Evolutionary conservation across 2,888 invertebrate species (phyloP), one percentile per base, ranked within the genome.

Genomic region (Ophioninae sp.): DNA sequence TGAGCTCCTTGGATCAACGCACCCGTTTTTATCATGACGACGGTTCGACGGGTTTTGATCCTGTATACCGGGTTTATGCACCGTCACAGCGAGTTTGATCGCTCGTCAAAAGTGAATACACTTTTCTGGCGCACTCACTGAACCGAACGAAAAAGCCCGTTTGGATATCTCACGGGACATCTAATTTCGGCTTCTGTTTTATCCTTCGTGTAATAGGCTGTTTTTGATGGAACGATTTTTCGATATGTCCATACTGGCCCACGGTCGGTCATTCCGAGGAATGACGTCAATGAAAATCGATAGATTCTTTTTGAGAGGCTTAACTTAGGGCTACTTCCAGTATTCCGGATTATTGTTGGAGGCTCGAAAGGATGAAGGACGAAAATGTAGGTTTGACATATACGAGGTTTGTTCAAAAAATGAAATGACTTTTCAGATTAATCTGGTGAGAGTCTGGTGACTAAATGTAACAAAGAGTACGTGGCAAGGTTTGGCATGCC

Each of bases 1-100:
- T 79, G 39, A 65, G 84, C 78, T 62, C 39, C 70, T 67, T 79
- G 67, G 75, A 84, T 84, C 79, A 79, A 84, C 78, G 65, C 67
- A 75, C 62, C 56, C 78, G 7, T 72, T 70, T 81, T 81, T 81
- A 81, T 81, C 56, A 72, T 79, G 62, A 84, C 79, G 79, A 81
- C 72, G 44, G 65, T 72, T 70, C 62, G 70, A 44, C 44, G 70
- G 76, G 73, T 64, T 72, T 70, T 59, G 81, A 73, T 57, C 64
- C 41, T 50, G 50, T 50, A 73, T 76, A 20, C 50, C 21, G 44
- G 10, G 37, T n/a, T 21, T 50, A 39, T 44, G 20, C 37, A 44
- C 6, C 37, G 64, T 41, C 41, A 67, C 21, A 67, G 7, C 10
- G 6, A 73, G 10, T 10, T 57, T 59, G 59, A 70, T 78, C 78